Conservation (phyloP, 2,888 invertebrate genomes). For the Cybosia mesomella region DNA sequence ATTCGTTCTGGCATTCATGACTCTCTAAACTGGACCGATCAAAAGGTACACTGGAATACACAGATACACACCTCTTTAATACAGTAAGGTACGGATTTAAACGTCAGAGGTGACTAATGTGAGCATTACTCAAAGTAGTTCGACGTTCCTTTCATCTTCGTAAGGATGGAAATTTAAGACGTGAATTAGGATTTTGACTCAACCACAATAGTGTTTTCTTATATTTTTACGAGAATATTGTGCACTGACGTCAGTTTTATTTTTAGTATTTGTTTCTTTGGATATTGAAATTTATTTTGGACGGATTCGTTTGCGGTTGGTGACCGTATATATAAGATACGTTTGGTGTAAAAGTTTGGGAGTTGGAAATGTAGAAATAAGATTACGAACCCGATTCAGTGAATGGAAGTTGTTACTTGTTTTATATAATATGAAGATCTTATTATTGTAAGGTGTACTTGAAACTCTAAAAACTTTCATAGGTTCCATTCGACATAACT, state of each 20-base stretch:
- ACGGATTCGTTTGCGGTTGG: neutral
- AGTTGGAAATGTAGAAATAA: neutral
- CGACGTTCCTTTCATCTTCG: slow-evolving; percentile 40
- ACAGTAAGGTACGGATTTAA: slow-evolving; percentile 2
- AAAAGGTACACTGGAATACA: slow-evolving; percentile 12
- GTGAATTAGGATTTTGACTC: slow-evolving; percentile 8
- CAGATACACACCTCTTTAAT: neutral
- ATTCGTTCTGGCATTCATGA: slow-evolving; percentile 14
- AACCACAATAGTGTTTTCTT: slow-evolving; percentile 27
- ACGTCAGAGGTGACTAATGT: slow-evolving; percentile 29
- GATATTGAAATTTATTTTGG: neutral
- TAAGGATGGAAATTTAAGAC: slow-evolving; percentile 15
- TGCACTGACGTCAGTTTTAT: slow-evolving; percentile 21
- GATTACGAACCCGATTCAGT: neutral
- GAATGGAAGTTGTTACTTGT: neutral
- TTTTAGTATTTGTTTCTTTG: neutral
- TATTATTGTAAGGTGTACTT: too few species aligned
- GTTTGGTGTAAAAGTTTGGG: too few species aligned
- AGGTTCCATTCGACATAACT: neutral
- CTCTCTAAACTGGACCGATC: slow-evolving; percentile 10
- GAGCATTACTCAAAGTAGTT: slow-evolving; percentile 20
- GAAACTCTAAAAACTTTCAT: neutral
- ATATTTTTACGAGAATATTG: slow-evolving; percentile 32
- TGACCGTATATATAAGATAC: too few species aligned
- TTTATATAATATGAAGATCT: neutral